Percentiles rank a stretch among this genome's conserved stretches.
Evolutionary conservation across 2,113 vertebrate genomes (phyloP).

Genomic region (Paramormyrops kingsleyae): DNA sequence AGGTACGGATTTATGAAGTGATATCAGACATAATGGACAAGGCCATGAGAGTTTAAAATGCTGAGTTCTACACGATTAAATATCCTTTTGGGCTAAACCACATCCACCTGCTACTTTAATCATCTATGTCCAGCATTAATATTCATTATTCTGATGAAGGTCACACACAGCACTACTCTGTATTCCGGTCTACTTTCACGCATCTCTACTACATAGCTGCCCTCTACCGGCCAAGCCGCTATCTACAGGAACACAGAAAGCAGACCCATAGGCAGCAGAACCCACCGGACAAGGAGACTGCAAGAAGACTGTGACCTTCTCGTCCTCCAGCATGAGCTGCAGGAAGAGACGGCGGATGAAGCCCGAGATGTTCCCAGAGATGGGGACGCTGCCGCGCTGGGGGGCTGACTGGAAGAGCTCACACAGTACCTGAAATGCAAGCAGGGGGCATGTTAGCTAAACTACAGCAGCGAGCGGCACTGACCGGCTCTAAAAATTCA

Average conservation of each 20-base stretch:
- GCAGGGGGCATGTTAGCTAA: not conserved
- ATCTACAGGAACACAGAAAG: not conserved
- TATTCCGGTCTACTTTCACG: not conserved
- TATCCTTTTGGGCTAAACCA: not conserved
- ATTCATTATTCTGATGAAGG: not conserved
- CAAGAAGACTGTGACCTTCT: slow-evolving; percentile 98
- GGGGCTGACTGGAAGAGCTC: slow-evolving; percentile 96
- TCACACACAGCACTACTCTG: not conserved
- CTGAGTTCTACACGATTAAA: not conserved
- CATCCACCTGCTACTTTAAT: not conserved
- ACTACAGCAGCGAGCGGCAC: not conserved
- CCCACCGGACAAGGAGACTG: slow-evolving; percentile 95
- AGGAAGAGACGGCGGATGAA: slow-evolving; percentile 94
- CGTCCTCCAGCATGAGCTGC: slow-evolving; percentile 96
- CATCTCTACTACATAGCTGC: slow-evolving; percentile 22
- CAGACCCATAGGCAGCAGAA: slow-evolving; percentile 2
- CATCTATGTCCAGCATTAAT: not conserved
- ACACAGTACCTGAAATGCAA: slow-evolving; percentile 81
- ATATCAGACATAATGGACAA: not conserved
- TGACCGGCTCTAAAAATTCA: not conserved
- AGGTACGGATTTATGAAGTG: not conserved
- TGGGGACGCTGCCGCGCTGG: slow-evolving; percentile 82
- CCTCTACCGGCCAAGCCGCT: slow-evolving; percentile 36
- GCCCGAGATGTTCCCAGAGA: slow-evolving; percentile 95
- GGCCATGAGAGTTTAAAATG: not conserved